A percentile compares a stretch with the other conserved stretches of the same genome.
These are phyloP conservation scores for Drosophila tanythrix DNA, from an alignment of 2,888 invertebrate species.

Conservation along the genomic window DNA sequence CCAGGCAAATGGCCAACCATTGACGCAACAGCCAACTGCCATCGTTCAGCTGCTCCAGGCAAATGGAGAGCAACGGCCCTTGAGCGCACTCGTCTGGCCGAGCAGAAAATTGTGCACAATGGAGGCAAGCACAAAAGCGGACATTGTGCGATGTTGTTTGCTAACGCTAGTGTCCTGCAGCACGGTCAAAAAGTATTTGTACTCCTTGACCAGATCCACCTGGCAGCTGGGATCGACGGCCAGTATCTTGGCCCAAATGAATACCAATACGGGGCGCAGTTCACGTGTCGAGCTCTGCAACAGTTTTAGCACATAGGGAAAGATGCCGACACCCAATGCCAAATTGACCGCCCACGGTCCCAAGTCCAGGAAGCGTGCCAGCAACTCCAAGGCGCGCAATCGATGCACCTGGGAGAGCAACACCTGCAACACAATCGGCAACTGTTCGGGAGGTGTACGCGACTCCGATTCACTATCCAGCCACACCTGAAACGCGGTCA, in stretches of 20 bases:
- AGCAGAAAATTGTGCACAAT: conserved; percentile 95
- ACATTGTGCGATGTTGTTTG: conserved; percentile 95
- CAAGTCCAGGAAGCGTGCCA: conserved; percentile 97
- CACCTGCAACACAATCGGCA: conserved; percentile 98
- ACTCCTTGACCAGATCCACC: conserved; percentile 96
- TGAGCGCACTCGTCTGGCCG: conserved; percentile 96
- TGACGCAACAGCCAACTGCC: conserved; percentile 89
- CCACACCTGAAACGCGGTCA: conserved; percentile 96
- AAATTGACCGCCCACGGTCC: conserved; percentile 98
- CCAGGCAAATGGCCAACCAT: conserved; percentile 97
- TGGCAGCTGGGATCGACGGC: conserved; percentile 98
- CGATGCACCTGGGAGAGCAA: conserved; percentile 91
- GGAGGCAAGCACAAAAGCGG: conserved; percentile 97
- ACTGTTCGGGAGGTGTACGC: conserved; percentile 96
- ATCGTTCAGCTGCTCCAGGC: conserved; percentile 94
- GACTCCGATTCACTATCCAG: conserved; percentile 87
- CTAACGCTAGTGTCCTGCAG: conserved; percentile 94
- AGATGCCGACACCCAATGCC: conserved; percentile 98
- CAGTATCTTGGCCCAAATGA: conserved; percentile 99
- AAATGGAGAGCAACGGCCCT: conserved; percentile 95
- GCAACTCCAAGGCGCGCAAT: conserved; percentile 95
- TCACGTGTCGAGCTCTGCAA: conserved; percentile 97
- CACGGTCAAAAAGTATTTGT: conserved; percentile 97
- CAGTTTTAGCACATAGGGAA: conserved; percentile 98
- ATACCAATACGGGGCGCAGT: conserved; percentile 95